phyloP scores from a whole-genome alignment of 1,140 invertebrate species.

The Lutraria rhynchaena region DNA sequence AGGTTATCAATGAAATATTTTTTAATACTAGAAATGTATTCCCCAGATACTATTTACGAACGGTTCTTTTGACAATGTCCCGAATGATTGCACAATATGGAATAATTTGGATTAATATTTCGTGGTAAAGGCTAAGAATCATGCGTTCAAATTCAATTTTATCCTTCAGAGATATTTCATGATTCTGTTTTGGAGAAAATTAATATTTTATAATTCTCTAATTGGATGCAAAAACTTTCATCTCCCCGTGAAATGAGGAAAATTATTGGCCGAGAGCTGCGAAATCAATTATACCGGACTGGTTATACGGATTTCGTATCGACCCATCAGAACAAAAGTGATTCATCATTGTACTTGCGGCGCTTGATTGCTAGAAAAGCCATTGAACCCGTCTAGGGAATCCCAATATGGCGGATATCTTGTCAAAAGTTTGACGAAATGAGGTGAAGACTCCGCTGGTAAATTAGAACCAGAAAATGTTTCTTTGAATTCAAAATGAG shows the following conservation, averaged over 20 bases:
- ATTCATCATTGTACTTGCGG: conserved; percentile 54
- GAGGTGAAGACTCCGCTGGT: conserved; percentile 28
- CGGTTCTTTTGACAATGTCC: too few relatives aligned
- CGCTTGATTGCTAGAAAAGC: conserved; percentile 52
- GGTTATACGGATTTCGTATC: conserved; percentile 48
- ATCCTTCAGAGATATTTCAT: neutral
- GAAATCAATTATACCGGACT: conserved; percentile 50
- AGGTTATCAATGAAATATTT: too few relatives aligned
- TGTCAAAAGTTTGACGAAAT: conserved; percentile 51
- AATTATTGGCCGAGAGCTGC: conserved; percentile 46
- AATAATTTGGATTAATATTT: too few relatives aligned
- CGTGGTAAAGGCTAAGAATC: neutral
- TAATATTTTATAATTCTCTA: conserved; percentile 62
- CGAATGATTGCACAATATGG: too few relatives aligned
- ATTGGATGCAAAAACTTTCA: conserved; percentile 46
- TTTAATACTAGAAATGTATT: too few relatives aligned
- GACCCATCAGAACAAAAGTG: conserved; percentile 56
- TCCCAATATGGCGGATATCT: conserved; percentile 45
- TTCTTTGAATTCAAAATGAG: conserved; percentile 42
- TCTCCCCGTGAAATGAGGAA: conserved; percentile 10
- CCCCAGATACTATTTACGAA: too few relatives aligned
- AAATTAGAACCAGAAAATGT: conserved; percentile 29
- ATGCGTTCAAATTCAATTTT: neutral
- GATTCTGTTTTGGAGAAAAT: conserved; percentile 25
- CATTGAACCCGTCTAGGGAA: conserved; percentile 54